Base-by-base conservation (phyloP, 1,140 invertebrate species). In the Dreissena rostriformis region DNA sequence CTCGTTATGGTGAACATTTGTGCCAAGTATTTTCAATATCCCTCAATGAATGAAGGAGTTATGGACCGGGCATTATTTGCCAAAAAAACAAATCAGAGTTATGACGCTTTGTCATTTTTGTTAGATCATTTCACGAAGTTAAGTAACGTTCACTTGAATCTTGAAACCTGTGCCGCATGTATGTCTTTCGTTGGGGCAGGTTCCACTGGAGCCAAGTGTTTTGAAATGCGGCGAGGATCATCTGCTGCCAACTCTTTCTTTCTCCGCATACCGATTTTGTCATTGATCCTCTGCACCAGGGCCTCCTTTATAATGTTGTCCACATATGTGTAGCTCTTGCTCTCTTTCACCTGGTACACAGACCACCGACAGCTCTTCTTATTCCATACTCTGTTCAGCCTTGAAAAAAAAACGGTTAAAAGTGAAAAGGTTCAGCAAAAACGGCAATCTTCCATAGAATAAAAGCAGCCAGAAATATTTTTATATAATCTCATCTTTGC, bases 231-330 rank as follows among this genome's bases (percentile, higher is more conserved):
- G 10, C 49, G 72, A 55, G 72, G 72, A 26, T 74, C 52, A 55
- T 74, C 51, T 57, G 12, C 26, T 24, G 52, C 72, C 72, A 74
- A 14, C 52, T 55, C 72, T 7, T n/a, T 24, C 24, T 29, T 61
- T 74, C 55, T 74, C 4, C 55, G 10, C 72, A 71, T 71, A 22
- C 72, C 72, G 19, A 74, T 52, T 26, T 74, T 74, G 72, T 74
- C 72, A 57, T 11, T 74, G 10, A 74, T 11, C 15, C 52, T n/a
- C 19, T 26, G 53, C 4, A 61, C 28, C 29, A 74, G 53, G 10
- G 53, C 53, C 22, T 53, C 10, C n/a, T 53, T 10, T 1, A 55
- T 22, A 22, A 74, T n/a, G 10, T 11, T 26, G 22, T 74, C 55
- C 15, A 74, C 28, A 29, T 74, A 74, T 55, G 4, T 22, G 24